These are phyloP conservation scores for Cotesia chilonis DNA, from an alignment of 1,140 invertebrate species.

Conservation along the genomic window DNA sequence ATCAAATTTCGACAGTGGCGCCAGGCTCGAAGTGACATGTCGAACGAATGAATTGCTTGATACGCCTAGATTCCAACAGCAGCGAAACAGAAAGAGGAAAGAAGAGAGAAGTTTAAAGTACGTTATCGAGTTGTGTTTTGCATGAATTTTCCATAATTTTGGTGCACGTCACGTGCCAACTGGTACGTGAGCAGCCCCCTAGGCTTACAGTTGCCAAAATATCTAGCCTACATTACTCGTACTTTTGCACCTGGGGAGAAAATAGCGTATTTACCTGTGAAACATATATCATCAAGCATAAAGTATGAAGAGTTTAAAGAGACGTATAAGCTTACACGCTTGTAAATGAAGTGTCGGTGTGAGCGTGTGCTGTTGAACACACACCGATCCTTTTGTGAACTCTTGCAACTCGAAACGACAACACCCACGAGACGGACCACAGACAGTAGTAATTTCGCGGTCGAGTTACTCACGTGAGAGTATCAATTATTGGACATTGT, in stretches of 20 bases:
- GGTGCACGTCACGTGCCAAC: constrained; percentile 35
- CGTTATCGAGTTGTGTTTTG: constrained; percentile 43
- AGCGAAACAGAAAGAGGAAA: neutral
- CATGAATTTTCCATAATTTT: constrained; percentile 44
- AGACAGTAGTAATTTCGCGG: constrained; percentile 21
- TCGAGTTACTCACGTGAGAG: constrained; percentile 24
- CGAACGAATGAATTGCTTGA: neutral
- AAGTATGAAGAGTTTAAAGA: neutral
- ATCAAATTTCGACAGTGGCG: constrained; percentile 34
- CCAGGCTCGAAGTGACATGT: neutral
- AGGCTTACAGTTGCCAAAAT: constrained; percentile 5
- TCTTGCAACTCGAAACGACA: constrained; percentile 16
- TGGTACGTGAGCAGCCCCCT: constrained; percentile 21
- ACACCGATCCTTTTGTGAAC: neutral
- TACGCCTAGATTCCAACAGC: too few relatives aligned
- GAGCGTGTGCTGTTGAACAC: neutral
- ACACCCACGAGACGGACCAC: constrained; percentile 4
- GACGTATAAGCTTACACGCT: neutral
- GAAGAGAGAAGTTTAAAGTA: constrained; percentile 17
- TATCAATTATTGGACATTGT: constrained; percentile 25
- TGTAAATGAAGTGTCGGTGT: neutral
- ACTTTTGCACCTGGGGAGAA: neutral
- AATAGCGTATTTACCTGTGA: neutral
- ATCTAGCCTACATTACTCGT: neutral
- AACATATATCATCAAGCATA: neutral